A percentile compares a stretch with the other conserved stretches of the same genome.
phyloP scores from a whole-genome alignment of 2,797 vertebrate genomes.

The Pterois miles region DNA sequence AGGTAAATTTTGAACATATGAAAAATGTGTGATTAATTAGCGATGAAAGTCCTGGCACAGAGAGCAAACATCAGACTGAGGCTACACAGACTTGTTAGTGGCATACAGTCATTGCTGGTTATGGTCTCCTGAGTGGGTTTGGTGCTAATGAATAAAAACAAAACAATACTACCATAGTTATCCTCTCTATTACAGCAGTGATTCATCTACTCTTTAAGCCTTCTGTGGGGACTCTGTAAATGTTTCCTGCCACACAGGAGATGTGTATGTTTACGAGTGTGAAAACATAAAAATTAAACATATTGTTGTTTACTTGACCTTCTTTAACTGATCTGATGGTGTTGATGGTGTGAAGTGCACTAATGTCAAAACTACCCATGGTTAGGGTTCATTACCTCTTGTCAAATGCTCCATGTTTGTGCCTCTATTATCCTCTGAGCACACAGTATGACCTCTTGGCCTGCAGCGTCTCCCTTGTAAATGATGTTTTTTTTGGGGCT shows the following conservation, averaged over 20 bases:
- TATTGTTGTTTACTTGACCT: background rate
- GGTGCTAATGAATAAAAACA: background rate
- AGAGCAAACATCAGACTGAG: too few relatives aligned
- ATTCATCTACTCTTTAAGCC: background rate
- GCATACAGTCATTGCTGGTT: conserved; percentile 19
- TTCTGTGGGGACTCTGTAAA: background rate
- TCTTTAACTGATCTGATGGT: background rate
- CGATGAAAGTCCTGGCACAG: too few relatives aligned
- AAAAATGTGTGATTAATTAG: too few relatives aligned
- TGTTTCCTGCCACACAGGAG: conserved; percentile 3
- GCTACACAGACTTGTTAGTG: background rate
- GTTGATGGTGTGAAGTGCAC: background rate
- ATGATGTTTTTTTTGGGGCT: background rate
- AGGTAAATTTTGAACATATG: too few relatives aligned
- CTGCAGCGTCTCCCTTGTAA: conserved; percentile 5
- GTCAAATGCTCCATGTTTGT: background rate
- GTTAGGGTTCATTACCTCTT: background rate
- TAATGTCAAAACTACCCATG: background rate
- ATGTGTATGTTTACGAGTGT: background rate
- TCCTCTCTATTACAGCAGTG: background rate
- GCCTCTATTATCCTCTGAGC: background rate
- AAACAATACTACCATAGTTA: conserved; percentile 11
- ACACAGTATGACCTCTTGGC: background rate
- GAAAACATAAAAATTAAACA: background rate
- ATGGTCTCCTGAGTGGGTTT: conserved; percentile 10